Conservation (phyloP, 2,888 invertebrate genomes). For the Tetranychus piercei region DNA sequence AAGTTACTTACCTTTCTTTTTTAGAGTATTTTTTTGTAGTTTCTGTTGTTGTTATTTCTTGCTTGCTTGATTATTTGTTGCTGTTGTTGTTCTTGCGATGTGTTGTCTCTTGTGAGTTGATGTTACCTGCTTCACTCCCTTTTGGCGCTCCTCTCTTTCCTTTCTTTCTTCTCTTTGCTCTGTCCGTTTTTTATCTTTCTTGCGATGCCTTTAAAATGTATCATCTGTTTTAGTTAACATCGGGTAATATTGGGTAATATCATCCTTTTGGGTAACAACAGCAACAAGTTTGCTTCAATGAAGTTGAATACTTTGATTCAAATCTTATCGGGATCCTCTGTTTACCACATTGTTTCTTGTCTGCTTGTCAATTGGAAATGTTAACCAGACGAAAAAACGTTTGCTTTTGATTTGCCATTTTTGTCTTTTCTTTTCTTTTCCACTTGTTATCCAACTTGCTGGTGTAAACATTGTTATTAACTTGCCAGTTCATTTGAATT, state of each 20-base stretch:
- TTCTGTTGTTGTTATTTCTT: neutral
- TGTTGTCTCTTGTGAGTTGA: neutral
- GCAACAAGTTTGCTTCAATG: conserved; percentile 4
- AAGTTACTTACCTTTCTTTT: neutral
- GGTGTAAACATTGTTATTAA: neutral
- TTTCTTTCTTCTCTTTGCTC: neutral
- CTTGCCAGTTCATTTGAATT: neutral
- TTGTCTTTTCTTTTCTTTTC: neutral
- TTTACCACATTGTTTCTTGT: neutral
- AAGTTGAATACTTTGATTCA: neutral
- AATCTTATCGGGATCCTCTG: neutral
- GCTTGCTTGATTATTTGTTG: neutral
- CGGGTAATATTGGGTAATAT: no score
- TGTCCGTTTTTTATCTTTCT: neutral
- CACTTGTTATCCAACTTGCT: neutral
- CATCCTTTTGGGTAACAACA: neutral
- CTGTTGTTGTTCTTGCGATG: neutral
- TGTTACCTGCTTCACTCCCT: neutral
- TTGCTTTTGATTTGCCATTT: neutral
- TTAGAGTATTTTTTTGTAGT: neutral
- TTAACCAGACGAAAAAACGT: neutral
- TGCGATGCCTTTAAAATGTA: neutral
- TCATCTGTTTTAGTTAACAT: no score
- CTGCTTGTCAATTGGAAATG: neutral
- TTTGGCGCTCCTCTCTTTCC: neutral